Evolutionary conservation across 2,113 vertebrate species (phyloP).

Genomic region (Sitta europaea): DNA sequence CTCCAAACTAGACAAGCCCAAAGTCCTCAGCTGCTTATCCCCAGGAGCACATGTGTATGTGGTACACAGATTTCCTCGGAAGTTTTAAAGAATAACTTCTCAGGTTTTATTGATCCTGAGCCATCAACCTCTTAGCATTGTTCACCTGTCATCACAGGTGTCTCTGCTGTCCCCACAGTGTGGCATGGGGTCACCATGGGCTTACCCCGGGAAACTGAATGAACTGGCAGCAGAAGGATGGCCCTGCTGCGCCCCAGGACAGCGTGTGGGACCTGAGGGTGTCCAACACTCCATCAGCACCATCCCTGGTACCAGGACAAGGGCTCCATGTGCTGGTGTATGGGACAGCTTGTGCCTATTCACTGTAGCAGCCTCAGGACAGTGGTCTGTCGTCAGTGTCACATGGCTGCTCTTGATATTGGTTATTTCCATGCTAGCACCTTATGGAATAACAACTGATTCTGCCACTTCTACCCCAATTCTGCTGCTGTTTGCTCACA

Average conservation of each 20-base stretch:
- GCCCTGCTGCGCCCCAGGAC: neutral
- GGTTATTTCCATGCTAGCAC: neutral
- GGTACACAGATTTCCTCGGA: neutral
- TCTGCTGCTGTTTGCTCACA: neutral
- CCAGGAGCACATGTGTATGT: fast-evolving
- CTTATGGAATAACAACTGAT: neutral
- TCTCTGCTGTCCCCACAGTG: neutral
- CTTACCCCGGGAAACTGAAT: neutral
- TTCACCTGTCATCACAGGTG: neutral
- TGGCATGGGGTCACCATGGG: fast-evolving
- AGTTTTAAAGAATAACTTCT: neutral
- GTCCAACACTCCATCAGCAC: neutral
- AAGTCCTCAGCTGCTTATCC: neutral
- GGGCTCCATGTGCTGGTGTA: neutral
- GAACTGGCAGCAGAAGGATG: neutral
- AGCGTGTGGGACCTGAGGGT: neutral
- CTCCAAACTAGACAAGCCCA: neutral
- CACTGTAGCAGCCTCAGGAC: neutral
- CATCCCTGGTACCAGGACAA: neutral
- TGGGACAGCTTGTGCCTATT: neutral
- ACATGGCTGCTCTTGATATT: neutral
- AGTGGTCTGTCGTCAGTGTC: fast-evolving
- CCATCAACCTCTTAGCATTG: fast-evolving
- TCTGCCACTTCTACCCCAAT: neutral
- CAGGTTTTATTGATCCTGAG: neutral